Conservation (phyloP, 2,888 invertebrate species). For the Scaptomyza tumidula region DNA sequence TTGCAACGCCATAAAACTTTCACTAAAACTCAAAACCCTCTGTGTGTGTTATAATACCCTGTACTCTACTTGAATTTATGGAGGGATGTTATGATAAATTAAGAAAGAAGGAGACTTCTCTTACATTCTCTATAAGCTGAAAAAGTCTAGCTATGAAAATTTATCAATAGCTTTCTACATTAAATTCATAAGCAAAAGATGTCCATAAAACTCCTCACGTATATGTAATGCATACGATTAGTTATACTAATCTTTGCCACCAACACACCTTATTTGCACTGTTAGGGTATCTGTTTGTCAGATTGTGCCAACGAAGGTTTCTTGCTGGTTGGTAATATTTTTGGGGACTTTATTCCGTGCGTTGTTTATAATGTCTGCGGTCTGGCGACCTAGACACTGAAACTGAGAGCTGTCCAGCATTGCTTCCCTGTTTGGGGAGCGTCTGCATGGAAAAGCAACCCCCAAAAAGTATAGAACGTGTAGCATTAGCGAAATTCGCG, state of each 20-base stretch:
- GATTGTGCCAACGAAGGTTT: not conserved
- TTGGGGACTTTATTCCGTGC: conserved; percentile 13
- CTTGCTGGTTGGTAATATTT: not conserved
- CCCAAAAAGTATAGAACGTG: conserved; percentile 44
- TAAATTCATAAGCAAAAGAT: too few relatives aligned
- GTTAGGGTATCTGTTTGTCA: not conserved
- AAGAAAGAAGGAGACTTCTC: too few relatives aligned
- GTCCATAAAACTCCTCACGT: too few relatives aligned
- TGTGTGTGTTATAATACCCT: conserved; percentile 11
- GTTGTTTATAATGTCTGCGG: conserved; percentile 82
- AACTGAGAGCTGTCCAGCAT: conserved; percentile 30
- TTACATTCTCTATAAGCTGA: too few relatives aligned
- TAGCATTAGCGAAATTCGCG: conserved; percentile 48
- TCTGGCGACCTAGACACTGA: conserved; percentile 72
- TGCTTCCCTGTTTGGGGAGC: not conserved
- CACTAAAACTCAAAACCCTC: conserved; percentile 43
- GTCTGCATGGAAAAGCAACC: conserved; percentile 58
- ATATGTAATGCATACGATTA: too few relatives aligned
- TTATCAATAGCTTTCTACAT: too few relatives aligned
- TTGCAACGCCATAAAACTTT: conserved; percentile 70
- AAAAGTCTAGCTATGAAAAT: too few relatives aligned
- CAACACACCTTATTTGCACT: too few relatives aligned
- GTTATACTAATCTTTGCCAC: too few relatives aligned
- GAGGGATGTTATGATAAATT: not conserved
- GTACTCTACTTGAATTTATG: too few relatives aligned